Percentiles rank a stretch among this genome's conserved stretches.
Conservation (phyloP, 2,888 invertebrate species). For the Ennomos quercinarius region DNA sequence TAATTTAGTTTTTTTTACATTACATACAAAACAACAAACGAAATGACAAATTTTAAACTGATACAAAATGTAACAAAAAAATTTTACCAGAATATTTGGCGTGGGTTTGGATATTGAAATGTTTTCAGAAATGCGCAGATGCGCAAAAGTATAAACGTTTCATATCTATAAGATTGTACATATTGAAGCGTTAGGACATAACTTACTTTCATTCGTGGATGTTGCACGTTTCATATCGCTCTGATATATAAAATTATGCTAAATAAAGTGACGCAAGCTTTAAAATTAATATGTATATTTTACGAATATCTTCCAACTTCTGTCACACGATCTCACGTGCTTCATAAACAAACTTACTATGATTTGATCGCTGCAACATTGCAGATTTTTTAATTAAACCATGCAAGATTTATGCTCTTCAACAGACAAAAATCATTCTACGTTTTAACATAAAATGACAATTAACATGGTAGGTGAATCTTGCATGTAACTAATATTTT, state of each 20-base stretch:
- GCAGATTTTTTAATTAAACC: background rate
- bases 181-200: conserved; percentile 42
- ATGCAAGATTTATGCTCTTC: conserved; percentile 1
- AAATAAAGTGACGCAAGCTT: conserved; percentile 56
- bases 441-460: conserved; percentile 1
- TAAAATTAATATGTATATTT: conserved; percentile 41
- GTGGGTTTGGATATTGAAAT: conserved; percentile 6
- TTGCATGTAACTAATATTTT: conserved; percentile 2
- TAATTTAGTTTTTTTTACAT: conserved; percentile 11
- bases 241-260: conserved; percentile 52
- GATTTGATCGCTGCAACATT: background rate
- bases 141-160: background rate
- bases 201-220: conserved; percentile 43
- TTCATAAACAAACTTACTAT: conserved; percentile 2
- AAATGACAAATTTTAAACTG: conserved; percentile 1
- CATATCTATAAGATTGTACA: conserved; percentile 22
- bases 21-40: background rate
- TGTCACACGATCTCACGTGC: conserved; percentile 22
- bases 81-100: conserved; percentile 1
- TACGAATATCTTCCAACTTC: conserved; percentile 29
- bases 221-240: conserved; percentile 48
- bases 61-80: conserved; percentile 11
- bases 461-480: conserved; percentile 2
- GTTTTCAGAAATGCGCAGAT: conserved; percentile 2
- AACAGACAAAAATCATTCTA: conserved; percentile 2